phyloP scores from a whole-genome alignment of 1,140 invertebrate species.

The Ips nitidus region DNA sequence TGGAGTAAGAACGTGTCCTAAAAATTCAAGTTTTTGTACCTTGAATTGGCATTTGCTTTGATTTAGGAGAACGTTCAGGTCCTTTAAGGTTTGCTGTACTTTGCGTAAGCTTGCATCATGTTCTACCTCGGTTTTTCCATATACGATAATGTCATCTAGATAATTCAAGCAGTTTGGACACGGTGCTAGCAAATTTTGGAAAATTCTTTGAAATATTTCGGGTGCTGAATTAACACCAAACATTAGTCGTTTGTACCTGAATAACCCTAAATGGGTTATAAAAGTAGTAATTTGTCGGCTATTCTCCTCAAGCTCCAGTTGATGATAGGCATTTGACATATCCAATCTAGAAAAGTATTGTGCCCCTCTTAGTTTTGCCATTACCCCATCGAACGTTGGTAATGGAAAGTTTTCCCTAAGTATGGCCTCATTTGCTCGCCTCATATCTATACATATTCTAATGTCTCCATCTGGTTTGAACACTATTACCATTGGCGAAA shows the following conservation, averaged over 20 bases:
- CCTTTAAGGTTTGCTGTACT: slow-evolving; percentile 31
- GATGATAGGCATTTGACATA: too few species aligned
- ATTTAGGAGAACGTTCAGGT: slow-evolving; percentile 38
- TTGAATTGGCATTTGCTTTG: slow-evolving; percentile 40
- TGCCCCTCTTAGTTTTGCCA: too few species aligned
- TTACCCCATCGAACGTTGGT: too few species aligned
- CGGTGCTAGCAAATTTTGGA: slow-evolving; percentile 14
- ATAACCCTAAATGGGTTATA: slow-evolving; percentile 47
- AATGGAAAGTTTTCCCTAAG: too few species aligned
- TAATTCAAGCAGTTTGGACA: slow-evolving; percentile 32
- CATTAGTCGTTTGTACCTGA: slow-evolving; percentile 43
- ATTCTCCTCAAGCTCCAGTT: too few species aligned
- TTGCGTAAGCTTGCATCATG: slow-evolving; percentile 22
- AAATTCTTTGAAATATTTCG: slow-evolving; percentile 34
- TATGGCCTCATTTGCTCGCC: too few species aligned
- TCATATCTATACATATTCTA: too few species aligned
- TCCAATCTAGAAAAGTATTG: too few species aligned
- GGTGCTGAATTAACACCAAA: slow-evolving; percentile 26
- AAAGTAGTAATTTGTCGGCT: slow-evolving; percentile 49
- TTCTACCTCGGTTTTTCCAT: slow-evolving; percentile 19
- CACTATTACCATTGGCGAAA: slow-evolving; percentile 31
- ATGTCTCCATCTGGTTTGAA: too few species aligned
- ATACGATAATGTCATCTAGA: slow-evolving; percentile 34
- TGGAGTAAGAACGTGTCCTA: slow-evolving; percentile 32
- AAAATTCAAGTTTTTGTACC: slow-evolving; percentile 21